Conservation (phyloP, 2,888 invertebrate species). For the Disparrhopalites patrizii region DNA sequence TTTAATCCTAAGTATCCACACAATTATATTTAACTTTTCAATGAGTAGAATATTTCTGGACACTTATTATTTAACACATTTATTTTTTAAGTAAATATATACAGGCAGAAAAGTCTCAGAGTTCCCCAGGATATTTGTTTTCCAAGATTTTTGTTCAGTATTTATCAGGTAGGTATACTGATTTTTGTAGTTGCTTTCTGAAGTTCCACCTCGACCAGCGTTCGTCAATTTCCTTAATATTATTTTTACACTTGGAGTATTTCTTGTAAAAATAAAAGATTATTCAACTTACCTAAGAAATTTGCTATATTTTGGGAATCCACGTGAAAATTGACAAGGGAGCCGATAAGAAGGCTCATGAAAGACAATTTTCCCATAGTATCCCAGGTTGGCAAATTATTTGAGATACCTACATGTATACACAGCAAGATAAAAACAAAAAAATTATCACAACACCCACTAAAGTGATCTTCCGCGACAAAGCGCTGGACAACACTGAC, state of each 20-base stretch:
- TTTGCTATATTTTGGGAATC: conserved; percentile 27
- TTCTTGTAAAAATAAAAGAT: too few relatives aligned
- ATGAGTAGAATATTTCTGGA: background rate
- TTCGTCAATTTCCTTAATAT: too few relatives aligned
- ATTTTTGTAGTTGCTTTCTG: too few relatives aligned
- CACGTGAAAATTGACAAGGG: conserved; percentile 25
- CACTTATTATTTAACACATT: background rate
- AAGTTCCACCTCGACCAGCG: too few relatives aligned
- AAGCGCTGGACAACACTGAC: background rate
- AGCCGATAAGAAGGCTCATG: conserved; percentile 18
- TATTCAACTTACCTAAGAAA: conserved; percentile 26
- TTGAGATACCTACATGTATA: too few relatives aligned
- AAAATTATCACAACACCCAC: background rate
- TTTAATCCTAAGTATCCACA: background rate
- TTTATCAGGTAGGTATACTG: too few relatives aligned
- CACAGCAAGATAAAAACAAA: too few relatives aligned
- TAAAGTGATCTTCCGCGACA: background rate
- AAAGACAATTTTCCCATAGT: conserved; percentile 24
- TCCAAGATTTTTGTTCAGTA: too few relatives aligned
- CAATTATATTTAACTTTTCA: background rate
- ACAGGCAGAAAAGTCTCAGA: too few relatives aligned
- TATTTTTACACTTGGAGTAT: too few relatives aligned
- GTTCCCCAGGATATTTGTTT: too few relatives aligned
- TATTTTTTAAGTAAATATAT: background rate
- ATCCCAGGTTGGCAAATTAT: too few relatives aligned